Base-by-base conservation (phyloP, 53 echinoderm and acorn worm genomes). In the Arbacia lixula region DNA sequence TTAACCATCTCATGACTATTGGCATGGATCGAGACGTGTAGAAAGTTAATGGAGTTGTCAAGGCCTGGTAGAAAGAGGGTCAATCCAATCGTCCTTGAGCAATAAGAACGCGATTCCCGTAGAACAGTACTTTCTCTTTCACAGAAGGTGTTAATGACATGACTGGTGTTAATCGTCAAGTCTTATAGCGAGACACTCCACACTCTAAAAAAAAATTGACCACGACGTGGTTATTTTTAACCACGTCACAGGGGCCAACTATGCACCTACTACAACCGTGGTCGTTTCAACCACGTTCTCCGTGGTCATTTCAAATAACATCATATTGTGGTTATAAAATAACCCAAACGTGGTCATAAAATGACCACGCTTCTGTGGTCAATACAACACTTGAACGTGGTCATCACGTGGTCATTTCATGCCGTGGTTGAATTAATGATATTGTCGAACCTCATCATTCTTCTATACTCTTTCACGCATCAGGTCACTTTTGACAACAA, bases 251-350 rank as follows among this genome's bases (percentile, higher is more conserved):
- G 72, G 43, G 50, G 72, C 50, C 26, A 72, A 72, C 72, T 72
- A 72, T 72, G 72, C 72, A 72, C 69, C 69, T 68, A 68, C 69
- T 68, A 68, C 69, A 68, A 68, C 69, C 68, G 25, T 36, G 68
- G 68, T 71, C 71, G 30, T 25, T 43, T 43, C 46, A 25, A 71
- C 68, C 37, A 68, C 68, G 68, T 38, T 68, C 37, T 33, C 68
- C 68, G 68, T 68, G 42, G 68, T 68, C 68, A 68, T 39, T 68
- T 68, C 17, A 40, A 68, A 68, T 68, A 36, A 68, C 68, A 36
- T 19, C 37, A 36, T 39, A 68, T 68, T 5, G 68, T 36, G 68
- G 68, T 68, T 39, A 68, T 17, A 68, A 68, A 68, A 68, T 68
- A 40, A 68, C 68, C 68, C 68, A 68, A 68, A 68, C 40, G 68